These are phyloP conservation scores for Trissolcus japonicus DNA, from an alignment of 2,888 invertebrate genomes.

Conservation along the genomic window DNA sequence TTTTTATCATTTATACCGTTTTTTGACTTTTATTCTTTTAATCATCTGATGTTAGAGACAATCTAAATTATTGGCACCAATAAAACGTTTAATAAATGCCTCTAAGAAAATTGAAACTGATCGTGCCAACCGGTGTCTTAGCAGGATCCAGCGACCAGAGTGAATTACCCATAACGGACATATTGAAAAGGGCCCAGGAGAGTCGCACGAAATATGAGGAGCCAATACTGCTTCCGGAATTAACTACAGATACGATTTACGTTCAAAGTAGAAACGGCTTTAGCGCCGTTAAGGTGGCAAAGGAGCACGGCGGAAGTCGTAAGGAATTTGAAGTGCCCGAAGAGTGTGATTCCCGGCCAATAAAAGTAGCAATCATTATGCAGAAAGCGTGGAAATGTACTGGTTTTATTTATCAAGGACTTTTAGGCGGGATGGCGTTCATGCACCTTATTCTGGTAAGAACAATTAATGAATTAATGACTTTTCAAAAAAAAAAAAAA, in stretches of 20 bases:
- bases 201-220: slow-evolving; percentile 67
- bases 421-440: slow-evolving; percentile 72
- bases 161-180: slow-evolving; percentile 72
- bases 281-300: slow-evolving; percentile 68
- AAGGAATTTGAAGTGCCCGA: slow-evolving; percentile 50
- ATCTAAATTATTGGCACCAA: not conserved
- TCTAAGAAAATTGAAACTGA: no score
- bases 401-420: slow-evolving; percentile 71
- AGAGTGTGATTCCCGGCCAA: slow-evolving; percentile 60
- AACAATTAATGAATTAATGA: slow-evolving; percentile 12
- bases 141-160: slow-evolving; percentile 43
- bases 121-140: not conserved
- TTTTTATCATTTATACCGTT: no score
- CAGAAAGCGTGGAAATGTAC: slow-evolving; percentile 68
- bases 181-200: slow-evolving; percentile 68
- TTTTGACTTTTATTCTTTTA: no score
- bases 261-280: slow-evolving; percentile 72
- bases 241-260: slow-evolving; percentile 71
- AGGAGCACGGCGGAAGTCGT: slow-evolving; percentile 45
- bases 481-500: not conserved
- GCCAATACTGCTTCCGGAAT: slow-evolving; percentile 64
- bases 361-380: slow-evolving; percentile 69
- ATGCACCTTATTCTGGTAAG: slow-evolving; percentile 71
- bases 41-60: not conserved
- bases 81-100: not conserved